These are phyloP conservation scores for Zhengitettix transpicula DNA, from an alignment of 2,888 invertebrate genomes.

Conservation along the genomic window DNA sequence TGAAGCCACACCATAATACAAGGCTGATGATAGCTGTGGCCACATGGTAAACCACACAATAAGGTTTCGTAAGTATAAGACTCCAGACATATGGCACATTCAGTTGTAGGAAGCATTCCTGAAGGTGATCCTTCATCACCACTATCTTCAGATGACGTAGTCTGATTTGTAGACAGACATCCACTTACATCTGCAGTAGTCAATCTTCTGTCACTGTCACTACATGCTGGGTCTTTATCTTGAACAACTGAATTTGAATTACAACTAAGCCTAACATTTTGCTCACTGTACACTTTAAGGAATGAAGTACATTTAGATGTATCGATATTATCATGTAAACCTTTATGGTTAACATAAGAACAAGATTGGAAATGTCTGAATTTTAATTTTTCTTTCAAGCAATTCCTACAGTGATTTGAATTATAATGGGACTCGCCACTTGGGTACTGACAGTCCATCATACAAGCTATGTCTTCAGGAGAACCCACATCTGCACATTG, in stretches of 20 bases:
- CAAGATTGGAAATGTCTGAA: not conserved
- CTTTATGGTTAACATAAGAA: not conserved
- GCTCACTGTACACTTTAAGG: not conserved
- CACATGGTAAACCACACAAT: conserved; percentile 33
- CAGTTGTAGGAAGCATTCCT: conserved; percentile 23
- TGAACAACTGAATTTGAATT: not conserved
- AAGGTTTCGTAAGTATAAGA: conserved; percentile 21
- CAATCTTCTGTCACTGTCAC: too few species aligned
- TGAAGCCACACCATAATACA: conserved; percentile 32
- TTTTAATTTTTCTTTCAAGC: conserved; percentile 1
- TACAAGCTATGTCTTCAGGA: conserved; percentile 6
- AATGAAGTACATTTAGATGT: too few species aligned
- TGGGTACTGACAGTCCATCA: conserved; percentile 14
- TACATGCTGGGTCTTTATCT: too few species aligned
- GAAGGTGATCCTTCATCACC: conserved; percentile 13
- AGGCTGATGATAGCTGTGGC: conserved; percentile 31
- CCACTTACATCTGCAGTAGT: too few species aligned
- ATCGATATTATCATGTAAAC: too few species aligned
- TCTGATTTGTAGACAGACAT: too few species aligned
- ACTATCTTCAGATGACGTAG: conserved; percentile 6
- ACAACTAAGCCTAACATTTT: not conserved
- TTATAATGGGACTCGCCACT: not conserved
- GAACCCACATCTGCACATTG: conserved; percentile 2
- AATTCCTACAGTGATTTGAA: not conserved
- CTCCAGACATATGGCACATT: conserved; percentile 34